phyloP scores from a whole-genome alignment of 2,888 invertebrate species.

The Agriopis leucophaearia region DNA sequence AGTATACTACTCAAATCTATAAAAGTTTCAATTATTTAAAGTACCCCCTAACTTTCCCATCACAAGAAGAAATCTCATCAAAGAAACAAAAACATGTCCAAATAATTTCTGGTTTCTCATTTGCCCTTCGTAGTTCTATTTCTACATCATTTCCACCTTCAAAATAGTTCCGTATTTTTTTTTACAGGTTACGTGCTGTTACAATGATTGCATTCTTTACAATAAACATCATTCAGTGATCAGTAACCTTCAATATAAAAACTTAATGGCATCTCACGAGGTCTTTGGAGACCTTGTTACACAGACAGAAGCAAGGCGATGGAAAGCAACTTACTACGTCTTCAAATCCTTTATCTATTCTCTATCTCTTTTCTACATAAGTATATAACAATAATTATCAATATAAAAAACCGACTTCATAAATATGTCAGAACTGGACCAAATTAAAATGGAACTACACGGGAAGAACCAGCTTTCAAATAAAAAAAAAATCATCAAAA shows the following conservation, averaged over 20 bases:
- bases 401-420: no score
- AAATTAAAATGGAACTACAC: no score
- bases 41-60: no score
- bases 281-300: slow-evolving; percentile 18
- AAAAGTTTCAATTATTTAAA: background rate
- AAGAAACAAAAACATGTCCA: background rate
- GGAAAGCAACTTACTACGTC: no score
- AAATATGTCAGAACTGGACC: no score
- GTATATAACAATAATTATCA: no score
- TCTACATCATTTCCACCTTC: slow-evolving; percentile 13
- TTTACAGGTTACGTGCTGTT: slow-evolving; percentile 28
- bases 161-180: slow-evolving; percentile 33
- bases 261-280: slow-evolving; percentile 42
- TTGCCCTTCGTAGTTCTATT: background rate
- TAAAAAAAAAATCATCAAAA: no score
- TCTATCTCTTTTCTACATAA: no score
- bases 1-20: background rate
- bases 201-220: slow-evolving; percentile 25
- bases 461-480: no score
- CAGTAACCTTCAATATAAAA: slow-evolving; percentile 37
- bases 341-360: no score
- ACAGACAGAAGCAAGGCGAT: background rate
- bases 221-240: slow-evolving; percentile 24
- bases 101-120: background rate
- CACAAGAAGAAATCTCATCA: background rate